Conservation (phyloP, 2,888 invertebrate genomes). For the Urechis unicinctus region DNA sequence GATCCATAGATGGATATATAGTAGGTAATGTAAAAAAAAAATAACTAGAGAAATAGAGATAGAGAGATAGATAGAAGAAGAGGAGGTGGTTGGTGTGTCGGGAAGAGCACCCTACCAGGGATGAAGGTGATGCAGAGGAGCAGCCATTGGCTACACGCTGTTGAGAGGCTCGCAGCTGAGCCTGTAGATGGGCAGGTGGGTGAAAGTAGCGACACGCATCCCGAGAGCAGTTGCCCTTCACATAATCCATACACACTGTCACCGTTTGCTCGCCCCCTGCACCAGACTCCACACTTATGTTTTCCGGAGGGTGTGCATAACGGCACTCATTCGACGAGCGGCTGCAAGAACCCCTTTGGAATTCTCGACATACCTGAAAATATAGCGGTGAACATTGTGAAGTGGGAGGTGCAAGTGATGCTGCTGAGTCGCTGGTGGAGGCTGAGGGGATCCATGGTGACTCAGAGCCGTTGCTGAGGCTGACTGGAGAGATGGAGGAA, state of each 20-base stretch:
- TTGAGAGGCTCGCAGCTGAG: too few relatives aligned
- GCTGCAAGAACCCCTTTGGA: constrained; percentile 97
- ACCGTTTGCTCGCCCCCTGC: constrained; percentile 91
- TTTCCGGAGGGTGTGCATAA: constrained; percentile 94
- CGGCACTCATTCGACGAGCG: constrained; percentile 96
- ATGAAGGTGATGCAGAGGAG: not conserved
- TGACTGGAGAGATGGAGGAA: not conserved
- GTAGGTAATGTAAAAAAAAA: too few relatives aligned
- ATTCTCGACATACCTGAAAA: constrained; percentile 77
- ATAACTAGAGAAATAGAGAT: not conserved
- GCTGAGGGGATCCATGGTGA: not conserved
- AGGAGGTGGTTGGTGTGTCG: not conserved
- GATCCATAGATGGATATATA: too few relatives aligned
- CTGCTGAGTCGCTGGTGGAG: not conserved
- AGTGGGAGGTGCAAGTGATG: not conserved
- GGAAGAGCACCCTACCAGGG: not conserved
- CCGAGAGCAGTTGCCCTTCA: constrained; percentile 77
- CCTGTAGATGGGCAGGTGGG: constrained; percentile 96
- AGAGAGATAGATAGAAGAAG: not conserved
- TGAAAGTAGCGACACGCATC: constrained; percentile 99
- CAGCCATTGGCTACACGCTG: not conserved
- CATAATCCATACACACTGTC: constrained; percentile 99
- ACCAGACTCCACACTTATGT: constrained; percentile 74
- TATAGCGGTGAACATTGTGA: not conserved
- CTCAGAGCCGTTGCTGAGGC: not conserved